phyloP scores from a whole-genome alignment of 2,797 vertebrate species.

The Poeciliopsis infans region DNA sequence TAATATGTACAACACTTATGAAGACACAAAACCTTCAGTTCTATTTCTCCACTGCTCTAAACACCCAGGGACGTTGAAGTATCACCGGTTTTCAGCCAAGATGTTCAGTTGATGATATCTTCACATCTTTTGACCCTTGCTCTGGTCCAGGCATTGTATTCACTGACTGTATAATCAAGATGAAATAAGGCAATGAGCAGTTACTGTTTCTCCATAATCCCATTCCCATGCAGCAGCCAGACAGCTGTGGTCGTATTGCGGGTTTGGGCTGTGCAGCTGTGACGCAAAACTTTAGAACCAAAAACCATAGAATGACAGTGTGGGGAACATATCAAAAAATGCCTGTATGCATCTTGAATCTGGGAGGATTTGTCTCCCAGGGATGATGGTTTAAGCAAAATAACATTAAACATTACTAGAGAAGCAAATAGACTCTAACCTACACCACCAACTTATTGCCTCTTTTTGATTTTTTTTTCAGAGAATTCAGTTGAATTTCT shows the following conservation, averaged over 20 bases:
- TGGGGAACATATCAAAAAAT: neutral
- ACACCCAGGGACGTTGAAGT: neutral
- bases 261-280: neutral
- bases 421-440: neutral
- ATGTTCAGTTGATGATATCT: neutral
- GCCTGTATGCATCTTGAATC: neutral
- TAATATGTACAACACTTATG: conserved; percentile 5
- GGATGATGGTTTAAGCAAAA: neutral
- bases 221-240: conserved; percentile 10
- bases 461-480: neutral
- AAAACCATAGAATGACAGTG: conserved; percentile 5
- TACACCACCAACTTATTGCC: neutral
- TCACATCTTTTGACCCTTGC: conserved; percentile 2
- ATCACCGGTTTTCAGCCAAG: neutral
- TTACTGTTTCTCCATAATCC: conserved; percentile 12
- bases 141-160: conserved; percentile 10
- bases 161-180: conserved; percentile 18
- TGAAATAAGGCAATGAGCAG: conserved; percentile 12
- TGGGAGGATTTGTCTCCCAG: neutral
- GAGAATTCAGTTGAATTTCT: neutral
- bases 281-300: conserved; percentile 10
- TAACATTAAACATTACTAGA: neutral
- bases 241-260: conserved; percentile 10
- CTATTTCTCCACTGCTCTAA: neutral
- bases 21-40: neutral